Base-by-base conservation (phyloP, 2,888 invertebrate species). In the Rhagium mordax region DNA sequence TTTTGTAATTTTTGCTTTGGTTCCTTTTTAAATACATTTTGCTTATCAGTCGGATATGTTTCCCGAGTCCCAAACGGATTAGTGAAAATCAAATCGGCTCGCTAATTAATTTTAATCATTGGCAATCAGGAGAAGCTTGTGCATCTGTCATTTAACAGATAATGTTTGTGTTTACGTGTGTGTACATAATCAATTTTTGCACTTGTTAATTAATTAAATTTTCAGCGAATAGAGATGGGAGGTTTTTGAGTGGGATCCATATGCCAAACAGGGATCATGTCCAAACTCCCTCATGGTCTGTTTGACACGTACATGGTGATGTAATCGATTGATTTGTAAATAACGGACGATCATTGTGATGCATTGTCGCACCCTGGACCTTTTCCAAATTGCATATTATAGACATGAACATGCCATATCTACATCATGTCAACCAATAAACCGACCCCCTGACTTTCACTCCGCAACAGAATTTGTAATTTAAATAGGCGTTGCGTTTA, bases 291-390 rank as follows among this genome's bases (percentile, higher is more conserved):
- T 70, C 57, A 73, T 53, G 71, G 70, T 73, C 72, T 60, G 73
- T 69, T 75, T 75, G 68, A 75, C 75, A 75, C 75, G 75, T 73
- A 59, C 68, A 48, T 29, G 53, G 24, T 68, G 33, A 65, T 62
- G 55, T 64, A 55, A 75, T 75, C 74, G 71, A 76, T 72, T 76
- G 76, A 76, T 74, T 61, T 70, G 72, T 70, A 72, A 74, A 76
- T 61, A 76, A 71, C 72, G 21, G 62, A n/a, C 67, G 33, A 70
- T 65, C 73, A 67, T 73, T 29, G 51, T 65, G 65, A 65, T 65
- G 65, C 16, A 65, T 53, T 53, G 53, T 65, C 51, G 64, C 64
- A 16, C 51, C 18, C 29, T 33, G 15, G n/a, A 24, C 48, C 21
- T 64, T 64, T 62, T 62, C 55, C 72, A 41, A 51, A 68, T 33